These are phyloP conservation scores for Archips crataeganus DNA, from an alignment of 2,888 invertebrate species.

Conservation along the genomic window DNA sequence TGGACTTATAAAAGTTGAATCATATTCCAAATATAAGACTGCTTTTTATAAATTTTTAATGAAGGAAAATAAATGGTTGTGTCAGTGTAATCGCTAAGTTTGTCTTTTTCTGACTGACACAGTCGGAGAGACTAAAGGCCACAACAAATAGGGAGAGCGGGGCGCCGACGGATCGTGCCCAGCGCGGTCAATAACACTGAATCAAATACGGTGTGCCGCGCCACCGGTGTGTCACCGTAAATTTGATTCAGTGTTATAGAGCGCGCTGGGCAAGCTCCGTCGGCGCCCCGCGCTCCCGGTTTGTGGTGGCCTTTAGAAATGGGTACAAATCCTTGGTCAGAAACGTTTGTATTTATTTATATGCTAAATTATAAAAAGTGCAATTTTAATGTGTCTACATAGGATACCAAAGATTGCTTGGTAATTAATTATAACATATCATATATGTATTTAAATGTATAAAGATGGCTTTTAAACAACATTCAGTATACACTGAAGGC, in stretches of 20 bases:
- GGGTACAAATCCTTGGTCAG: neutral
- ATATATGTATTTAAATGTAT: slow-evolving; percentile 22
- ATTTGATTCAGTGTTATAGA: too few relatives aligned
- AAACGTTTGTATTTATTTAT: neutral
- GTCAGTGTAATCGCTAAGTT: neutral
- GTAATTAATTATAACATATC: slow-evolving; percentile 64
- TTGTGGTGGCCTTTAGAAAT: too few relatives aligned
- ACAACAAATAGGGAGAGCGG: too few relatives aligned
- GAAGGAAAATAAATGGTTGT: slow-evolving; percentile 40
- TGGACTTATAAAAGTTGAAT: neutral
- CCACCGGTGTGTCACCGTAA: too few relatives aligned
- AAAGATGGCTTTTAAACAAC: neutral
- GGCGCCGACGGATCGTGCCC: too few relatives aligned
- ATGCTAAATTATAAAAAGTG: slow-evolving; percentile 33
- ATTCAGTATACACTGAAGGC: neutral
- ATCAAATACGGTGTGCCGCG: too few relatives aligned
- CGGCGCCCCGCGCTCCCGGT: too few relatives aligned
- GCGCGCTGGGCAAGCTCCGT: too few relatives aligned
- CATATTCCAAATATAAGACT: slow-evolving; percentile 49
- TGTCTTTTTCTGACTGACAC: neutral
- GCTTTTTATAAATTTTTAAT: slow-evolving; percentile 46
- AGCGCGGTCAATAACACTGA: too few relatives aligned
- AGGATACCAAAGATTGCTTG: slow-evolving; percentile 74
- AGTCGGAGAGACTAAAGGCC: neutral
- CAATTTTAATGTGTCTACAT: slow-evolving; percentile 49